These are phyloP conservation scores for Cardiocondyla obscurior DNA, from an alignment of 1,140 invertebrate genomes.

Conservation along the genomic window DNA sequence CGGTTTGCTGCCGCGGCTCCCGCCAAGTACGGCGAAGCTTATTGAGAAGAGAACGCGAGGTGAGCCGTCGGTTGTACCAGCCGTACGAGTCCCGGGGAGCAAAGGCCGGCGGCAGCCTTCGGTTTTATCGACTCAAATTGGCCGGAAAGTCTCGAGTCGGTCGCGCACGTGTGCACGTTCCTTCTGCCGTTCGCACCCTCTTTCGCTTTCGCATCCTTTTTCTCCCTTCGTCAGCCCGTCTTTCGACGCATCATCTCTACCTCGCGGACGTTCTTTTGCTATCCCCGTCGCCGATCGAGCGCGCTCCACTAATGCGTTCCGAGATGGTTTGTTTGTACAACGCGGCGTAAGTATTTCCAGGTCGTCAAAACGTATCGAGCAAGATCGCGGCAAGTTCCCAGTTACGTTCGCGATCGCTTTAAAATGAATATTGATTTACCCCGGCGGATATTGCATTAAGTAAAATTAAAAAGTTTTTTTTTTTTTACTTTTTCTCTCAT, in stretches of 20 bases:
- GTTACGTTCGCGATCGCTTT: not conserved
- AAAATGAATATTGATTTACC: not conserved
- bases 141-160: conserved; percentile 67
- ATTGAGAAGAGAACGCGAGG: not conserved
- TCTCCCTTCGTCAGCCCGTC: not conserved
- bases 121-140: conserved; percentile 77
- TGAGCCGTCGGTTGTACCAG: not conserved
- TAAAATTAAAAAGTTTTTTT: not conserved
- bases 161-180: conserved; percentile 59
- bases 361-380: conserved; percentile 14
- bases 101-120: conserved; percentile 58
- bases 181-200: not conserved
- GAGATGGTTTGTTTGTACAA: conserved; percentile 61
- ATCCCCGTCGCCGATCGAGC: not conserved
- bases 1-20: conserved; percentile 62
- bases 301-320: conserved; percentile 2
- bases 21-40: not conserved
- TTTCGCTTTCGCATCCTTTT: not conserved
- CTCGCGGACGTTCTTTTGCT: not conserved
- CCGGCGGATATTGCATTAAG: not conserved
- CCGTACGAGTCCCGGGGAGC: conserved; percentile 26
- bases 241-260: not conserved
- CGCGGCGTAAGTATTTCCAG: conserved; percentile 14
- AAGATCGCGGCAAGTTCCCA: not conserved
- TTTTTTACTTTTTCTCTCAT: not conserved